Evolutionary conservation across 2,113 vertebrate genomes (phyloP).

Genomic region (Cyanocitta stelleri): DNA sequence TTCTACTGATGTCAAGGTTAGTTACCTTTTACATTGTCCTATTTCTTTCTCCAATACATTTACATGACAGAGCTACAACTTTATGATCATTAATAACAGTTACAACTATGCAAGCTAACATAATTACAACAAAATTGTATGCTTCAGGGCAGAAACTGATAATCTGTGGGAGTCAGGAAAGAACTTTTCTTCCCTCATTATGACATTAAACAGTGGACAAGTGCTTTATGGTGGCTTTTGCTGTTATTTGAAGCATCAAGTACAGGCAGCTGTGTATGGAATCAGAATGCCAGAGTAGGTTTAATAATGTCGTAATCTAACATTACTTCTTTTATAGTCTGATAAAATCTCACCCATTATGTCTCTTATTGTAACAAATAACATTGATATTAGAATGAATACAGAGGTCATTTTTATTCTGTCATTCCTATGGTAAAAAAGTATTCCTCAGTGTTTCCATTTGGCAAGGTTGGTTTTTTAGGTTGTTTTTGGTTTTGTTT

Average conservation of each 20-base stretch:
- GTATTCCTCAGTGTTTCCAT: background rate
- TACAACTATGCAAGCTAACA: background rate
- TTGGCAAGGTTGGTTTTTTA: background rate
- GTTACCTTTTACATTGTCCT: background rate
- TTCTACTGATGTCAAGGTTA: slow-evolving; percentile 21
- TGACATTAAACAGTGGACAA: background rate
- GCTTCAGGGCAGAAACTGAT: slow-evolving; percentile 25
- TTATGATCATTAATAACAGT: slow-evolving; percentile 26
- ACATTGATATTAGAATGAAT: background rate
- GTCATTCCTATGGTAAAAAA: background rate
- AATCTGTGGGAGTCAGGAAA: background rate
- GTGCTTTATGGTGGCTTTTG: background rate
- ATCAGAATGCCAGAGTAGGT: background rate
- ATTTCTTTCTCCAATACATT: background rate
- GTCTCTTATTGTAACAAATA: background rate
- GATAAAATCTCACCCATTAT: background rate
- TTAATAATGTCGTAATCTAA: background rate
- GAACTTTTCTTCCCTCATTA: background rate
- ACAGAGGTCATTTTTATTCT: background rate
- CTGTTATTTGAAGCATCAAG: background rate
- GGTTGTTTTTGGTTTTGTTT: fast-evolving
- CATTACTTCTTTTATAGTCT: background rate
- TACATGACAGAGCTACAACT: slow-evolving; percentile 9
- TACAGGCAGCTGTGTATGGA: background rate
- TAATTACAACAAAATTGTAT: background rate